Conservation (phyloP, 2,797 vertebrate species). For the Coracias cyanogaster region DNA sequence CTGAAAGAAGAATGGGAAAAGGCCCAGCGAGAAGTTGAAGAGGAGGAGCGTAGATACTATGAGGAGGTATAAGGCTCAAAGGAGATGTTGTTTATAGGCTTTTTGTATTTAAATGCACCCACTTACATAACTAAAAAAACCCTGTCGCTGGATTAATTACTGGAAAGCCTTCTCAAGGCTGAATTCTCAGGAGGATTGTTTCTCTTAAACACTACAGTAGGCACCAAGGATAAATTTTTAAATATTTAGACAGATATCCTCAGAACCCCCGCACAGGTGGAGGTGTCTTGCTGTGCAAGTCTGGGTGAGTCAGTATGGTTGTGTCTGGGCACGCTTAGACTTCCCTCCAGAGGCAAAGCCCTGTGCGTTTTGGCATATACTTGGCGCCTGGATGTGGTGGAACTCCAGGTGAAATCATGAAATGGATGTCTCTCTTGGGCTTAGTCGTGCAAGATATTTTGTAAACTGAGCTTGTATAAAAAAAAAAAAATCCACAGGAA, state of each 20-base stretch:
- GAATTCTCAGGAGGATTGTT: not conserved
- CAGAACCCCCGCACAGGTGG: not conserved
- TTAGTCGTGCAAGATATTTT: not conserved
- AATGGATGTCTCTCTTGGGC: not conserved
- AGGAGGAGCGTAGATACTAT: conserved; percentile 93
- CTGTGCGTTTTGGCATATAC: not conserved
- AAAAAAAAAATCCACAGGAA: not conserved
- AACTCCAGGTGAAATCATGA: not conserved
- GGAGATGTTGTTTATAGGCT: not conserved
- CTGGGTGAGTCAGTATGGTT: not conserved
- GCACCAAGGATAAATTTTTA: not conserved
- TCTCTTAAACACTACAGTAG: not conserved
- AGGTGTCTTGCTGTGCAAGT: not conserved
- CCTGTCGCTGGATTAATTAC: not conserved
- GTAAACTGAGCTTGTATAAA: not conserved
- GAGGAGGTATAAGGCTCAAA: conserved; percentile 87
- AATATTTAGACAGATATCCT: conserved; percentile 34
- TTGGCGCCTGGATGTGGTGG: not conserved
- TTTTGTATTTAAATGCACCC: not conserved
- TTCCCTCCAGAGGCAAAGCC: not conserved
- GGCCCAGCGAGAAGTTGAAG: conserved; percentile 95
- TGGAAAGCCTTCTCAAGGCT: not conserved
- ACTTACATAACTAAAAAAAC: not conserved
- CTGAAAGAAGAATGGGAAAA: conserved; percentile 97
- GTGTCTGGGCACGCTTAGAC: not conserved